A percentile compares a stretch with the other conserved stretches of the same genome.
These are phyloP conservation scores for Oryzias sinensis DNA, from an alignment of 2,797 vertebrate genomes.

Conservation along the genomic window DNA sequence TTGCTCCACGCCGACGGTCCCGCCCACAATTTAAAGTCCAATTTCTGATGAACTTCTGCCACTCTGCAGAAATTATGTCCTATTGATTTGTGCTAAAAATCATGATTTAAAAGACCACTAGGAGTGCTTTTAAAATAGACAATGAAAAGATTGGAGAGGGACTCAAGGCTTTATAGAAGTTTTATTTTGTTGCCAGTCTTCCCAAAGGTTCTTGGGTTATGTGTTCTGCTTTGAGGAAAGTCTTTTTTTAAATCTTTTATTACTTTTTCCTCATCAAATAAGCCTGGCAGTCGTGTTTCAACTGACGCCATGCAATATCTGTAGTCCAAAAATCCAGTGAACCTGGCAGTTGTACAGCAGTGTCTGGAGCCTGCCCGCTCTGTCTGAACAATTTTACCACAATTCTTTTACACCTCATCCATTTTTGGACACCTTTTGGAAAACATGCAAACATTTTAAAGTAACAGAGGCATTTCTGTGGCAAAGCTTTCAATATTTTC, in stretches of 20 bases:
- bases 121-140: too few relatives aligned
- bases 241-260: constrained; percentile 26
- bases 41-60: too few relatives aligned
- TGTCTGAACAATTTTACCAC: constrained; percentile 17
- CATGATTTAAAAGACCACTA: too few relatives aligned
- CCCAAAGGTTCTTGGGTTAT: constrained; percentile 28
- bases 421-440: constrained; percentile 20
- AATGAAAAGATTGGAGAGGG: too few relatives aligned
- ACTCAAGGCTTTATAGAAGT: constrained; percentile 10
- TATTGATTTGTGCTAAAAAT: too few relatives aligned
- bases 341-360: constrained; percentile 19
- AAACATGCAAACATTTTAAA: constrained; percentile 15
- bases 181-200: constrained; percentile 24
- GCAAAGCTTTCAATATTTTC: constrained; percentile 19
- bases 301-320: constrained; percentile 24
- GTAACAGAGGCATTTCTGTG: constrained; percentile 15
- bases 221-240: constrained; percentile 26
- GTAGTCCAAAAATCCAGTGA: constrained; percentile 29
- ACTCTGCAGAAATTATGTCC: too few relatives aligned
- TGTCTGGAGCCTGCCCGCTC: constrained; percentile 14
- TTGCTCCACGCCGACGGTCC: too few relatives aligned
- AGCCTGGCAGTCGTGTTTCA: constrained; percentile 35
- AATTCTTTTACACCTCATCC: constrained; percentile 21
- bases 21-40: too few relatives aligned
- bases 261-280: constrained; percentile 25